Evolutionary conservation across 2,797 vertebrate genomes (phyloP), one percentile per base, ranked within the genome.

Genomic region (Crax fasciolata): DNA sequence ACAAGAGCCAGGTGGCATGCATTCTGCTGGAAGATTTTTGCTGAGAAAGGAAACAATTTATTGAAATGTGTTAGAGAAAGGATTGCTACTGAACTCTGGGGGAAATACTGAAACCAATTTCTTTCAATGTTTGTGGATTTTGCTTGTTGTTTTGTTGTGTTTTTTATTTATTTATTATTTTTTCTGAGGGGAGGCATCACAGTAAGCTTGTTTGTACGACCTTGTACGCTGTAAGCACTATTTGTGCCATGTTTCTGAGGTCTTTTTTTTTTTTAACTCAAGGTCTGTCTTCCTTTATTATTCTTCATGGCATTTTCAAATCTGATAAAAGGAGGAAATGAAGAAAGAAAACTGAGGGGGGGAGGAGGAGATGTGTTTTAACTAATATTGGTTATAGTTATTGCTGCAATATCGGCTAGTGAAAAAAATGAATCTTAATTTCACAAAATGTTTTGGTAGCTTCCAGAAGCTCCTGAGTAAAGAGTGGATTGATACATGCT

Each of bases 251-350:
- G n/a, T 70, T 85, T 85, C 48, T 54, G 19, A 70, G 61, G 21
- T 16, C 4, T 7, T 84, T 84, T 28, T 44, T 91, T 65, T 59
- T 51, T 90, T 66, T 71, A 70, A 88, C 82, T 61, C 54, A 66
- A 14, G 71, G 20, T 75, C 35, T 65, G 18, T 68, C 41, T 55
- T 55, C 11, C 44, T 80, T 84, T 87, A 91, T 80, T 91, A 66
- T 30, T 84, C 83, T 87, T 95, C 32, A 54, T 73, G 66, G 85
- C 41, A 54, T 90, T 94, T 94, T 90, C 70, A 90, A 73, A 78
- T 62, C 20, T 46, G 49, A 54, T 90, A 76, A 93, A 87, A 81
- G 58, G 66, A 88, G 18, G 48, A 89, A 87, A 92, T 91, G 72
- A 89, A 79, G 75, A 68, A 85, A 75, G 79, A 75, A 75, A 75